A percentile compares a stretch with the other conserved stretches of the same genome.
These are phyloP conservation scores for Chaetogeoica ovagalla DNA, from an alignment of 2,888 invertebrate species.

Conservation along the genomic window DNA sequence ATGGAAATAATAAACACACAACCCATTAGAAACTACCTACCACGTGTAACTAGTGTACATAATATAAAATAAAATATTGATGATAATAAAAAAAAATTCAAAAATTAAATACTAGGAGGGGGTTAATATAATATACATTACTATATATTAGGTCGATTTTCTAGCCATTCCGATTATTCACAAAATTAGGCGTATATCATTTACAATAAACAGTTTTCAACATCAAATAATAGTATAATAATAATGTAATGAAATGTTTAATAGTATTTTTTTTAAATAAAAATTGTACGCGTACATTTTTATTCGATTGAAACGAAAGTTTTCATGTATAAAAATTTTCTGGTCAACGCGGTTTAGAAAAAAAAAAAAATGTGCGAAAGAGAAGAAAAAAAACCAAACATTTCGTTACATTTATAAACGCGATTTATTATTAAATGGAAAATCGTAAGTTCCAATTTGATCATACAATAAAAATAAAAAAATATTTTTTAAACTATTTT, in stretches of 20 bases:
- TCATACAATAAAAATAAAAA: too few relatives aligned
- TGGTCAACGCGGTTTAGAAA: not conserved
- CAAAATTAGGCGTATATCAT: constrained; percentile 13
- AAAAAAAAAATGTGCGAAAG: too few relatives aligned
- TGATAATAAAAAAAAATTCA: not conserved
- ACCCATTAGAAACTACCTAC: not conserved
- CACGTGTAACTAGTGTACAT: not conserved
- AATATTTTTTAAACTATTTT: too few relatives aligned
- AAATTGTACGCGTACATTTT: not conserved
- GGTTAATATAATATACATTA: not conserved
- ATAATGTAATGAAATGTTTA: constrained; percentile 17
- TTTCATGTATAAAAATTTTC: not conserved
- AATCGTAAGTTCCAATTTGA: too few relatives aligned
- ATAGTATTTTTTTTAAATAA: not conserved
- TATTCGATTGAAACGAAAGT: too few relatives aligned
- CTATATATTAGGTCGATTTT: not conserved
- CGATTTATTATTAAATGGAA: too few relatives aligned
- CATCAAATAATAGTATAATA: not conserved
- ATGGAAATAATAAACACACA: not conserved
- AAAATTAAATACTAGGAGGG: too few relatives aligned
- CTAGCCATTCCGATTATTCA: not conserved
- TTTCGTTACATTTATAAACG: too few relatives aligned
- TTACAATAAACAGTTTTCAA: constrained; percentile 6
- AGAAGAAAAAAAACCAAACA: too few relatives aligned
- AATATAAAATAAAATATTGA: too few relatives aligned